A percentile compares a stretch with the other conserved stretches of the same genome.
These are phyloP conservation scores for Tiliacea aurago DNA, from an alignment of 2,888 invertebrate species.

Conservation along the genomic window DNA sequence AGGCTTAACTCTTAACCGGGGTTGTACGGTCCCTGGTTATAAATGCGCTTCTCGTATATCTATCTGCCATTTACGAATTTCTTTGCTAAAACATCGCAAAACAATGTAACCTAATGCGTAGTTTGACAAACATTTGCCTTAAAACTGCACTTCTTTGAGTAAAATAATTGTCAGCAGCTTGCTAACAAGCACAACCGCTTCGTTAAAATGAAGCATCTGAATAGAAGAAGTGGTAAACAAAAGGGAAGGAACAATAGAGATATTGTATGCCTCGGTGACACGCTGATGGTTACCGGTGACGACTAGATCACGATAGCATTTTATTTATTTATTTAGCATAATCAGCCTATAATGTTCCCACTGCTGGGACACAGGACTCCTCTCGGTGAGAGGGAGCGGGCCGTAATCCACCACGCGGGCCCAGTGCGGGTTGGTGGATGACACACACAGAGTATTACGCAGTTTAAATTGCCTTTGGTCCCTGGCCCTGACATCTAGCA, in stretches of 20 bases:
- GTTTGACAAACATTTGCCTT: too few species aligned
- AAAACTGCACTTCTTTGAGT: conserved; percentile 24
- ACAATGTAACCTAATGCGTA: neutral
- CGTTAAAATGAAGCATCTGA: conserved; percentile 45
- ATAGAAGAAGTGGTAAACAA: conserved; percentile 27
- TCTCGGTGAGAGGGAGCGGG: too few species aligned
- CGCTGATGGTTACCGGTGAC: neutral
- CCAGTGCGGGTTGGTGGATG: too few species aligned
- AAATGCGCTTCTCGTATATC: too few species aligned
- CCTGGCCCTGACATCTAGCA: too few species aligned
- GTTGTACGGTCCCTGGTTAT: too few species aligned
- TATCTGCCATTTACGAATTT: neutral
- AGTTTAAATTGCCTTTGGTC: too few species aligned
- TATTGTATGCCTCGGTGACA: conserved; percentile 19
- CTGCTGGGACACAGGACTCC: too few species aligned
- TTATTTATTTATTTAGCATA: neutral
- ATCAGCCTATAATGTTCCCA: too few species aligned
- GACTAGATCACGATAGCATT: neutral
- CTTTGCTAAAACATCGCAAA: neutral
- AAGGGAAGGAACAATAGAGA: conserved; percentile 22
- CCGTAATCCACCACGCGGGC: too few species aligned
- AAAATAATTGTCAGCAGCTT: conserved; percentile 37
- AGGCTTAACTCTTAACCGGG: too few species aligned
- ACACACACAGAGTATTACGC: too few species aligned
- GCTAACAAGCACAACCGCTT: conserved; percentile 34